These are phyloP conservation scores for Pheosia tremula DNA, from an alignment of 2,888 invertebrate species.

Conservation along the genomic window DNA sequence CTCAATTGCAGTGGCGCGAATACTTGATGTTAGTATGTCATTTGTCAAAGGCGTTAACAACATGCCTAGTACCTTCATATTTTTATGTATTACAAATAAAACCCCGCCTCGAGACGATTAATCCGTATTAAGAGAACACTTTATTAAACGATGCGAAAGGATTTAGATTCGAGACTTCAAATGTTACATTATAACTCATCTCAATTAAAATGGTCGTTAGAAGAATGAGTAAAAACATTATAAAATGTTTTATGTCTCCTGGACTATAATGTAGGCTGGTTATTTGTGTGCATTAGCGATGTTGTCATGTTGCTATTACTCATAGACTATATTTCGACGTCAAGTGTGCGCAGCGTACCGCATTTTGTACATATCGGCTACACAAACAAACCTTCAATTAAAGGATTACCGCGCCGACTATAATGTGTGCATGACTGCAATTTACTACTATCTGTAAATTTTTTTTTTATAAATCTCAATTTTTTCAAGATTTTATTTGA, in stretches of 20 bases:
- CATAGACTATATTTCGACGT: constrained; percentile 45
- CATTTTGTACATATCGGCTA: constrained; percentile 51
- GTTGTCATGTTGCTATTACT: constrained; percentile 45
- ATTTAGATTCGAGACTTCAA: neutral
- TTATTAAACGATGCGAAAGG: neutral
- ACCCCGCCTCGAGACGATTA: neutral
- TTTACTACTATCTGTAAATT: neutral
- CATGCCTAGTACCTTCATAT: neutral
- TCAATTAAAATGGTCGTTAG: neutral
- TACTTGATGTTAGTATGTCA: neutral
- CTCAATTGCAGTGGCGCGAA: constrained; percentile 9
- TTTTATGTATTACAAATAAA: neutral
- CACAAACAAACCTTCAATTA: constrained; percentile 49
- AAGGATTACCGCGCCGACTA: constrained; percentile 25
- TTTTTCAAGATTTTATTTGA: too few relatives aligned
- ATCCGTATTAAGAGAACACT: neutral
- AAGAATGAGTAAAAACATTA: neutral
- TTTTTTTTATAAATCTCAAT: too few relatives aligned
- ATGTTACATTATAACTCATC: too few relatives aligned
- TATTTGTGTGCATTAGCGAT: constrained; percentile 40
- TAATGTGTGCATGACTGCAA: constrained; percentile 6
- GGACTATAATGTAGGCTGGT: constrained; percentile 38
- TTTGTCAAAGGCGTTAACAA: neutral
- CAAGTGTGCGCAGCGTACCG: constrained; percentile 34
- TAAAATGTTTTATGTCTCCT: constrained; percentile 20